A percentile compares a stretch with the other conserved stretches of the same genome.
Evolutionary conservation across 2,888 invertebrate species (phyloP).

Genomic region (Trichacis sp.): DNA sequence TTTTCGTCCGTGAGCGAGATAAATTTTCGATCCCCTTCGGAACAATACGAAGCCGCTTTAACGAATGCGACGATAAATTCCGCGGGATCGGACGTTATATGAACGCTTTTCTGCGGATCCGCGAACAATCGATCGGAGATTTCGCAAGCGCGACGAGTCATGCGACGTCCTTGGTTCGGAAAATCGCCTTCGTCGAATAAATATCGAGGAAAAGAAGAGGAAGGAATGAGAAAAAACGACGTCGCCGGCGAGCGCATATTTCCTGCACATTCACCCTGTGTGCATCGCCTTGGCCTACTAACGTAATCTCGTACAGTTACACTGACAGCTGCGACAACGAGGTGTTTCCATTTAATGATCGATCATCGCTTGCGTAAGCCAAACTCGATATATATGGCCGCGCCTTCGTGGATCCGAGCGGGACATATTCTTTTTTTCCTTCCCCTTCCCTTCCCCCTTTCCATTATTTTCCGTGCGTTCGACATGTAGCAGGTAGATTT

Average conservation of each 20-base stretch:
- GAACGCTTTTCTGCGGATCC: too few relatives aligned
- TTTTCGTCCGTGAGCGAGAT: too few relatives aligned
- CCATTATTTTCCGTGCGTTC: too few relatives aligned
- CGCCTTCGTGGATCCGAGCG: slow-evolving; percentile 40
- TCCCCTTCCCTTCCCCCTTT: too few relatives aligned
- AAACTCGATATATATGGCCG: slow-evolving; percentile 38
- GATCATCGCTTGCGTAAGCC: slow-evolving; percentile 46
- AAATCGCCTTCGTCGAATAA: slow-evolving; percentile 31
- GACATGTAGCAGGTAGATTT: slow-evolving; percentile 28
- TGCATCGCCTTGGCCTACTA: slow-evolving; percentile 61
- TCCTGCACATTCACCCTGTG: slow-evolving; percentile 41
- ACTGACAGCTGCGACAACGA: slow-evolving; percentile 48
- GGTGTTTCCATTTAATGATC: slow-evolving; percentile 47
- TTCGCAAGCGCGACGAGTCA: slow-evolving; percentile 20
- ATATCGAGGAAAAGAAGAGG: slow-evolving; percentile 27
- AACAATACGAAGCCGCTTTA: too few relatives aligned
- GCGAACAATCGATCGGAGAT: slow-evolving; percentile 35
- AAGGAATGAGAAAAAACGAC: slow-evolving; percentile 30
- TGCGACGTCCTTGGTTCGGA: slow-evolving; percentile 31
- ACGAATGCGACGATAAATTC: too few relatives aligned
- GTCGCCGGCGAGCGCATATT: slow-evolving; percentile 28
- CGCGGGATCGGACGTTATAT: too few relatives aligned
- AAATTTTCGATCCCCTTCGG: too few relatives aligned
- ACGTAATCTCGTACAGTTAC: slow-evolving; percentile 53
- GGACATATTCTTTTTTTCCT: slow-evolving; percentile 30